Conservation (phyloP, 2,113 vertebrate species). For the Rhinoderma darwinii region DNA sequence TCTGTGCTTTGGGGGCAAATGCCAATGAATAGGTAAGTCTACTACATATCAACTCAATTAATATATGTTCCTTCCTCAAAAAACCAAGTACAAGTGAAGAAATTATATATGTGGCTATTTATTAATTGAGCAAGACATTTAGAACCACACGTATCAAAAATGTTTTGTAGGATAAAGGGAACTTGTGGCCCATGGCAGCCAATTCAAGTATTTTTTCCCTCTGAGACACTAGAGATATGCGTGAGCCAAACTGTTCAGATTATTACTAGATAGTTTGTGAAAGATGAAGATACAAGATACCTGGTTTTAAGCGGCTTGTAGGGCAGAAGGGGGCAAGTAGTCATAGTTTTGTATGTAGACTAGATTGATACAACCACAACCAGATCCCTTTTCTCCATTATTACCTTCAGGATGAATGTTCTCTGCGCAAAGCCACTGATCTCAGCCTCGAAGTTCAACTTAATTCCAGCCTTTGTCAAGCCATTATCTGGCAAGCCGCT, state of each 20-base stretch:
- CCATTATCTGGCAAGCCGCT: constrained; percentile 74
- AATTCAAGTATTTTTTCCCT: neutral
- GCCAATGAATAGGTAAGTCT: neutral
- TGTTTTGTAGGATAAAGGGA: neutral
- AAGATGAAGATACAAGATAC: too few species aligned
- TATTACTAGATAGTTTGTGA: neutral
- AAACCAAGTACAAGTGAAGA: too few species aligned
- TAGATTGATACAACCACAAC: neutral
- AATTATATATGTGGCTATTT: neutral
- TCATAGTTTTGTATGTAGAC: neutral
- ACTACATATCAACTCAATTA: neutral
- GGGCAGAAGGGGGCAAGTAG: too few species aligned
- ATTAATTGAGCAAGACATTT: neutral
- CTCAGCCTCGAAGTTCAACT: constrained; percentile 72
- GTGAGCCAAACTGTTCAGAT: neutral
- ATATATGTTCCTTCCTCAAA: too few species aligned
- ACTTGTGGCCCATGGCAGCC: neutral
- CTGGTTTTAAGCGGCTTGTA: too few species aligned
- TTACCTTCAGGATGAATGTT: constrained; percentile 74
- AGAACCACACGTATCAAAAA: neutral
- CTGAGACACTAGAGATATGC: neutral
- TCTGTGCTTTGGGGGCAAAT: neutral
- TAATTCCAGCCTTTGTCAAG: constrained; percentile 73
- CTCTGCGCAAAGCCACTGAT: constrained; percentile 69
- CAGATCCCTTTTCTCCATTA: rapidly evolving